Evolutionary conservation across 2,113 vertebrate species (phyloP), one percentile per base, ranked within the genome.

Genomic region (Sorex araneus): DNA sequence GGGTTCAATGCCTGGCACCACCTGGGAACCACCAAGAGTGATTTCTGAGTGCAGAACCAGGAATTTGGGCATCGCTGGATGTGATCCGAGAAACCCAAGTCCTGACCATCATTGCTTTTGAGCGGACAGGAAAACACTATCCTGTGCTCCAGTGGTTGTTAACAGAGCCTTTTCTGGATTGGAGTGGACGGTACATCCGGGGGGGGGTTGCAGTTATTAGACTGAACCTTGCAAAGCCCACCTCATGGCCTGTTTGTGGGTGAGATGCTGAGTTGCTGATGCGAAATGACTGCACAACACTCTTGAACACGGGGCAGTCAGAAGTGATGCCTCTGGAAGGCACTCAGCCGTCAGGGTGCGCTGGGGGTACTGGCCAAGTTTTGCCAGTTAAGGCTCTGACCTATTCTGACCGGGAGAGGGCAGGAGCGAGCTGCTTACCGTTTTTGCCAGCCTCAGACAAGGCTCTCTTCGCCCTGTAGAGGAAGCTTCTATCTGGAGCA

Each of bases 341-440:
- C 91, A 97, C 91, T 94, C 95, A 92, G 93, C 34, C 21, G 7
- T 63, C 82, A 28, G 47, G 40, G 21, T 66, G 36, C 4, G 0
- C 40, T 47, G 21, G 11, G 21, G 34, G 23, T 36, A 34, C 19
- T 8, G 47, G 47, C 47, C 40, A 50, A 13, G 4, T 83, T 73
- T 54, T 13, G 91, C 45, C 47, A 45, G 27, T 73, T 28, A 27
- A 40, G 23, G 73, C 63, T 60, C 21, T 88, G 82, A 93, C 63
- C n/a, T 21, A 0, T 87, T 84, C 12, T 95, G 3, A 86, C 89
- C 96, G 96, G 86, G 2, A 95, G 96, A 96, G 95, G 64, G 87
- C 87, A 96, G 87, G 79, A 74, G 80, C 36, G 89, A 94, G 91
- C 95, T 66, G 5, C 64, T 67, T 84, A 92, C 45, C 30, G 0